Percentiles rank a stretch among this genome's conserved stretches.
Evolutionary conservation across 2,888 invertebrate genomes (phyloP).

Genomic region (Notocelia uddmanniana): DNA sequence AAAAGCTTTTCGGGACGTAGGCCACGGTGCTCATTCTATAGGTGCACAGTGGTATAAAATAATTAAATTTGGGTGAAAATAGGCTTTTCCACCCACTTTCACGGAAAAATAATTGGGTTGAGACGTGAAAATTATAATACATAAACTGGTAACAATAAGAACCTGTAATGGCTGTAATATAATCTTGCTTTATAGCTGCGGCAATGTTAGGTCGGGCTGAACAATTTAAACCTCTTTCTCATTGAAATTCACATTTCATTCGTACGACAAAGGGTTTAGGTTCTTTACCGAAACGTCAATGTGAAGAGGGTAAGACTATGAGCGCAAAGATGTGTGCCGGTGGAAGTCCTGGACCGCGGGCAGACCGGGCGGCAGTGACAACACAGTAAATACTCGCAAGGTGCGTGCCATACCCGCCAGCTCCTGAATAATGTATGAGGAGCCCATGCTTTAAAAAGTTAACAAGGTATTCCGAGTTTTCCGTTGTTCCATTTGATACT

Average conservation of each 20-base stretch:
- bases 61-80: slow-evolving; percentile 67
- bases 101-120: slow-evolving; percentile 72
- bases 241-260: slow-evolving; percentile 81
- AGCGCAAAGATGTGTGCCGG: slow-evolving; percentile 60
- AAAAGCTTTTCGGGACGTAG: slow-evolving; percentile 65
- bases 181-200: slow-evolving; percentile 70
- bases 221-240: slow-evolving; percentile 80
- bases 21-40: slow-evolving; percentile 31
- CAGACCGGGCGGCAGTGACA: slow-evolving; percentile 58
- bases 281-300: slow-evolving; percentile 77
- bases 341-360: slow-evolving; percentile 57
- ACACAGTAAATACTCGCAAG: slow-evolving; percentile 55
- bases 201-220: slow-evolving; percentile 63
- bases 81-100: slow-evolving; percentile 53
- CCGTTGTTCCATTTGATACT: slow-evolving; percentile 75
- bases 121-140: slow-evolving; percentile 76
- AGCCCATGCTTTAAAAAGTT: slow-evolving; percentile 82
- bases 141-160: slow-evolving; percentile 62
- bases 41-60: slow-evolving; percentile 55
- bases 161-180: too few relatives aligned
- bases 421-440: slow-evolving; percentile 79
- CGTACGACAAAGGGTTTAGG: slow-evolving; percentile 75
- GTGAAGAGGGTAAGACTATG: slow-evolving; percentile 69
- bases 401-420: slow-evolving; percentile 54
- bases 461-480: slow-evolving; percentile 82